Conservation (phyloP, 2,888 invertebrate species). For the Trichogramma evanescens region DNA sequence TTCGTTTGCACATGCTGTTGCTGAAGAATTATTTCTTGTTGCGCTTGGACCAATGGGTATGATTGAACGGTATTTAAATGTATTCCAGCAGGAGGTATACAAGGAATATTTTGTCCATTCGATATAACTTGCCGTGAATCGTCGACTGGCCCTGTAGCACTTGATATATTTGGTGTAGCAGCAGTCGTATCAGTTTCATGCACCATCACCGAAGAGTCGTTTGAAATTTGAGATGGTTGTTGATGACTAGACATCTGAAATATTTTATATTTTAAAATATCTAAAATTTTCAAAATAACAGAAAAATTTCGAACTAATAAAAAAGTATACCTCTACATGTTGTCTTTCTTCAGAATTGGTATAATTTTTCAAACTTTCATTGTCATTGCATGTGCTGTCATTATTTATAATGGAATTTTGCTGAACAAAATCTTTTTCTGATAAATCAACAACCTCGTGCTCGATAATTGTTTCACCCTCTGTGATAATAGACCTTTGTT, state of each 20-base stretch:
- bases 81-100: slow-evolving; percentile 4
- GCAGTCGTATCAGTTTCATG: slow-evolving; percentile 7
- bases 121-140: slow-evolving; percentile 8
- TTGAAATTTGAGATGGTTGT: slow-evolving; percentile 7
- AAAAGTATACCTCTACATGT: no score
- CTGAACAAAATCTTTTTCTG: not conserved
- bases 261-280: not conserved
- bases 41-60: slow-evolving; percentile 12
- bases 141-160: not conserved
- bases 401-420: no score
- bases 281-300: not conserved
- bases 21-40: slow-evolving; percentile 8
- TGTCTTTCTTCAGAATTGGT: no score
- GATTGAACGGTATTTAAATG: slow-evolving; percentile 18
- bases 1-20: slow-evolving; percentile 20
- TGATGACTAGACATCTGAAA: slow-evolving; percentile 4
- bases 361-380: no score
- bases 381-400: no score
- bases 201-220: not conserved
- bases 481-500: slow-evolving; percentile 45
- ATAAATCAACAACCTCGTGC: slow-evolving; percentile 16
- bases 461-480: slow-evolving; percentile 19
- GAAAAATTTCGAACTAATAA: no score
- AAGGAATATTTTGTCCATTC: slow-evolving; percentile 5
- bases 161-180: slow-evolving; percentile 7